Percentiles rank a stretch among this genome's conserved stretches.
phyloP scores from a whole-genome alignment of 2,113 vertebrate genomes.

The Brienomyrus brachyistius region DNA sequence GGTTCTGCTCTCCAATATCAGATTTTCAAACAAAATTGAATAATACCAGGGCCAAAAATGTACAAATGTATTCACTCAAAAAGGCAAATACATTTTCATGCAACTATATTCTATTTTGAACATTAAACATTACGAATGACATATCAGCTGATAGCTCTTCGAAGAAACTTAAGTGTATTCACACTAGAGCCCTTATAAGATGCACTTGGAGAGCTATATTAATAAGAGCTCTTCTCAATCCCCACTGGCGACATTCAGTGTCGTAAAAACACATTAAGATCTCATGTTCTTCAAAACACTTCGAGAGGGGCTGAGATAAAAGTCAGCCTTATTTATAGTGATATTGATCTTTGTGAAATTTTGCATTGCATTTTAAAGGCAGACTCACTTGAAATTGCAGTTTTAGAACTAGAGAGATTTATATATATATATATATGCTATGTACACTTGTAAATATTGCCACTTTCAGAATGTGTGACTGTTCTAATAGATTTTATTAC shows the following conservation, averaged over 20 bases:
- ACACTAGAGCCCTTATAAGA: slow-evolving; percentile 3
- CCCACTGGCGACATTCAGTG: slow-evolving; percentile 1
- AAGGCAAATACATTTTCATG: not conserved
- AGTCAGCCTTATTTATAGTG: slow-evolving; percentile 1
- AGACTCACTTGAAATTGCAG: not conserved
- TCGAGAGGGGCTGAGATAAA: slow-evolving; percentile 9
- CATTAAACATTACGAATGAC: not conserved
- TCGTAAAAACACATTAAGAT: slow-evolving; percentile 16
- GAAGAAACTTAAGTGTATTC: not conserved
- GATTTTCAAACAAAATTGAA: not conserved
- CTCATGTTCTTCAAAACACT: not conserved
- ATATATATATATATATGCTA: not conserved
- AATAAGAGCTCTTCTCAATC: slow-evolving; percentile 12
- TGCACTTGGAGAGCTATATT: not conserved
- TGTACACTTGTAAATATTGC: not conserved
- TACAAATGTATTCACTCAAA: not conserved
- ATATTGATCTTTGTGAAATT: not conserved
- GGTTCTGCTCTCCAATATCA: not conserved
- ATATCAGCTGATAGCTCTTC: not conserved
- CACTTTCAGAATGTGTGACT: not conserved
- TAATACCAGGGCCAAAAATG: not conserved
- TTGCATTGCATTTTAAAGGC: not conserved
- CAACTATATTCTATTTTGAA: not conserved
- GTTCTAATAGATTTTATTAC: not conserved
- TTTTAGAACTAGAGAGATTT: not conserved